Evolutionary conservation across 2,113 vertebrate species (phyloP).

Genomic region (Turdus rufiventris): DNA sequence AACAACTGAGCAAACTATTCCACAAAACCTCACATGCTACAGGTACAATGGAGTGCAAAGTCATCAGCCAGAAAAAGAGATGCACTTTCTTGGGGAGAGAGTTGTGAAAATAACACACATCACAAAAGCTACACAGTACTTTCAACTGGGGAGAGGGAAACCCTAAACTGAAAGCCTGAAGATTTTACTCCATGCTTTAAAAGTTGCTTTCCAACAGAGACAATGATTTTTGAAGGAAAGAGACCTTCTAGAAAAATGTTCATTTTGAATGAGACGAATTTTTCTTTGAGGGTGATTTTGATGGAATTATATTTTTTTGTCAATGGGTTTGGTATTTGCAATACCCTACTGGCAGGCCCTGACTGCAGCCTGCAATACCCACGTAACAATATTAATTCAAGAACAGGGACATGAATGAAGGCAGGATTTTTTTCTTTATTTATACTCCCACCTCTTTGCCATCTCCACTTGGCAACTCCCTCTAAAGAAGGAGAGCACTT

Average conservation of each 20-base stretch:
- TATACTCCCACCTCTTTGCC: neutral
- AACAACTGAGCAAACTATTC: neutral
- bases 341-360: neutral
- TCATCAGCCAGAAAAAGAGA: neutral
- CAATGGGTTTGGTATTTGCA: neutral
- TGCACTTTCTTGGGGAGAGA: neutral
- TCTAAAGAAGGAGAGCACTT: neutral
- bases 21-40: fast-evolving
- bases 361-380: neutral
- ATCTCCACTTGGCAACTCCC: neutral
- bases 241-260: neutral
- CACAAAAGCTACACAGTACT: neutral
- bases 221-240: neutral
- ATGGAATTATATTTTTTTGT: neutral
- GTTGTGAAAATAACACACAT: neutral
- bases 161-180: neutral
- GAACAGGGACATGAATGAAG: neutral
- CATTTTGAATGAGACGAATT: neutral
- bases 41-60: neutral
- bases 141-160: neutral
- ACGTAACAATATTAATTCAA: neutral
- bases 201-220: neutral
- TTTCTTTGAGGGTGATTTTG: neutral
- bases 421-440: neutral
- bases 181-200: neutral